These are phyloP conservation scores for Leptura quadrifasciata DNA, from an alignment of 2,888 invertebrate species.

Conservation along the genomic window DNA sequence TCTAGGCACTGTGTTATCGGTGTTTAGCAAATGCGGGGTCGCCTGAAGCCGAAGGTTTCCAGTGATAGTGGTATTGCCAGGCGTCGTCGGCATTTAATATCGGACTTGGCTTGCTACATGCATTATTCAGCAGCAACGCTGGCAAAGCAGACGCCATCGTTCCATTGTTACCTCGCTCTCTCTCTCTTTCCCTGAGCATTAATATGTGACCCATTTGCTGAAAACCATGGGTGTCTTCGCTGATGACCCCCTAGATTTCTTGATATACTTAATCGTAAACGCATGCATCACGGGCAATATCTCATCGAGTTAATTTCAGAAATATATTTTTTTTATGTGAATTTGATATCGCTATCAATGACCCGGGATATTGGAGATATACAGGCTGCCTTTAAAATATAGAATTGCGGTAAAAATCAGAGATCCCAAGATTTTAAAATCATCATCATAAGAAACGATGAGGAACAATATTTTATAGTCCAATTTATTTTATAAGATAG, in stretches of 20 bases:
- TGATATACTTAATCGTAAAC: not conserved
- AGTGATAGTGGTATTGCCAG: conserved; percentile 33
- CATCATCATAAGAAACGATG: no score
- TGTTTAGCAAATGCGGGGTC: conserved; percentile 17
- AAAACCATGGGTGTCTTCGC: conserved; percentile 12
- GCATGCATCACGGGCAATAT: not conserved
- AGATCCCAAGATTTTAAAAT: no score
- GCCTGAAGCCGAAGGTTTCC: not conserved
- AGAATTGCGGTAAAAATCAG: no score
- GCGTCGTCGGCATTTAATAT: conserved; percentile 63
- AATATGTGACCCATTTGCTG: conserved; percentile 53
- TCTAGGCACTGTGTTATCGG: conserved; percentile 34
- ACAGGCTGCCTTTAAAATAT: no score
- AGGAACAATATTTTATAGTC: no score
- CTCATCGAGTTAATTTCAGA: not conserved
- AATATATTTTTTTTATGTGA: not conserved
- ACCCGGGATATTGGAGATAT: no score
- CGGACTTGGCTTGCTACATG: conserved; percentile 62
- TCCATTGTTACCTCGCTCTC: conserved; percentile 48
- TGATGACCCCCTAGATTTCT: conserved; percentile 22
- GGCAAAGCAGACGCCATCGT: conserved; percentile 45
- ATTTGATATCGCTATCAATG: not conserved
- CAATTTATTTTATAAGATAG: no score
- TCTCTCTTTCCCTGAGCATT: conserved; percentile 40
- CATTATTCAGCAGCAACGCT: conserved; percentile 60